Percentiles rank a stretch among this genome's conserved stretches.
phyloP scores from a whole-genome alignment of 2,797 vertebrate genomes.

The Erethizon dorsatum region DNA sequence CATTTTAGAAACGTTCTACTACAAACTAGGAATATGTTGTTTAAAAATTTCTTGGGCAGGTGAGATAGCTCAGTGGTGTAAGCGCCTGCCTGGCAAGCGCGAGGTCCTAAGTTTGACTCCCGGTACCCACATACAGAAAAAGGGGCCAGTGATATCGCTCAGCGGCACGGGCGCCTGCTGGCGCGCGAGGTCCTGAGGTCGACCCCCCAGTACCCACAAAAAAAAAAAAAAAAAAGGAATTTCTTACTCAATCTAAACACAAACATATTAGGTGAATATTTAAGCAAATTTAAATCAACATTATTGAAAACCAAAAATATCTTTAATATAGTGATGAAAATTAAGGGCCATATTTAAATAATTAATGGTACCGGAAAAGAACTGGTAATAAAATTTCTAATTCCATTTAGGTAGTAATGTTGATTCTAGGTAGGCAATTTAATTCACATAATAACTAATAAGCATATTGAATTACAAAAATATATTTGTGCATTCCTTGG shows the following conservation, averaged over 20 bases:
- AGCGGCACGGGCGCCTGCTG: too few species aligned
- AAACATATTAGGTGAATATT: neutral
- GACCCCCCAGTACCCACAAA: too few species aligned
- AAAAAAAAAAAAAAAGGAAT: neutral
- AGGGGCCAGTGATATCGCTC: too few species aligned
- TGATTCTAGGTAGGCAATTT: slow-evolving; percentile 53
- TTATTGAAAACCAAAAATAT: slow-evolving; percentile 7
- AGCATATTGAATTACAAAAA: slow-evolving; percentile 26
- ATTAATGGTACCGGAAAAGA: slow-evolving; percentile 19
- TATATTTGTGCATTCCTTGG: neutral
- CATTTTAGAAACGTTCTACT: neutral
- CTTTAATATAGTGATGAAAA: slow-evolving; percentile 35
- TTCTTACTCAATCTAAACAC: slow-evolving; percentile 39
- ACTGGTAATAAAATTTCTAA: slow-evolving; percentile 22
- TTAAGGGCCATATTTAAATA: slow-evolving; percentile 18
- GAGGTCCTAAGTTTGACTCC: too few species aligned
- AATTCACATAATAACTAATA: slow-evolving; percentile 65
- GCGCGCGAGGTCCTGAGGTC: too few species aligned
- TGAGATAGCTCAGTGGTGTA: too few species aligned
- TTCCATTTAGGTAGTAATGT: slow-evolving; percentile 10
- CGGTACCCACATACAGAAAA: too few species aligned
- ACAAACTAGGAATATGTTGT: neutral
- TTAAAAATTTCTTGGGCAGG: neutral
- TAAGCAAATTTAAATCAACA: slow-evolving; percentile 40
- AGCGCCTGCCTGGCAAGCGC: too few species aligned